A percentile compares a stretch with the other conserved stretches of the same genome.
phyloP scores from a whole-genome alignment of 2,888 invertebrate genomes.

The Imbricaverruca yamaguchii region DNA sequence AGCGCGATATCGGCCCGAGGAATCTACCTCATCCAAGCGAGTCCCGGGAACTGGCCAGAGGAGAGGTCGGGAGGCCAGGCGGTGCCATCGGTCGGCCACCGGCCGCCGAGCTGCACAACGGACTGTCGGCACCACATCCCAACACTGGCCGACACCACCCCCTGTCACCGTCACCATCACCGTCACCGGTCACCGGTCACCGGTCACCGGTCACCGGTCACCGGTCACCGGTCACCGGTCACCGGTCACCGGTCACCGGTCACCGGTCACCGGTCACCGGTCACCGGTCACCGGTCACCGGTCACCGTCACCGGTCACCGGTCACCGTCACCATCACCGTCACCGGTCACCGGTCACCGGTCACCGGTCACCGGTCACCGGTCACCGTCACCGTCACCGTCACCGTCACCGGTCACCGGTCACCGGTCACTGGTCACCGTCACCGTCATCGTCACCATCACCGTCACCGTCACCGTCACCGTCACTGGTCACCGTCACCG shows the following conservation, averaged over 20 bases:
- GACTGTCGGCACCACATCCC: no score
- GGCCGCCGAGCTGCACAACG: no score
- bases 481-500: not conserved
- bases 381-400: not conserved
- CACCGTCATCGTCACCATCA: not conserved
- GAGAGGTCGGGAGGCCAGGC: no score
- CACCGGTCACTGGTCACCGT: slow-evolving; percentile 1
- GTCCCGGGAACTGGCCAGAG: no score
- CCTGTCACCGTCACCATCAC: no score
- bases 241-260: slow-evolving; percentile 12
- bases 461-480: slow-evolving; percentile 2
- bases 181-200: no score
- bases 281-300: slow-evolving; percentile 6
- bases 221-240: slow-evolving; percentile 9
- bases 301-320: slow-evolving; percentile 12
- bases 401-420: slow-evolving; percentile 10
- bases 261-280: slow-evolving; percentile 12
- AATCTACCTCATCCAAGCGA: no score
- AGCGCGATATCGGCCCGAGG: no score
- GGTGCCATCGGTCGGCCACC: no score
- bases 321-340: not conserved
- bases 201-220: slow-evolving; percentile 1
- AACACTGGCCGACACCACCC: no score
- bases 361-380: slow-evolving; percentile 16
- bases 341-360: slow-evolving; percentile 12